A percentile compares a stretch with the other conserved stretches of the same genome.
These are phyloP conservation scores for Engystomops pustulosus DNA, from an alignment of 2,113 vertebrate species.

Conservation along the genomic window DNA sequence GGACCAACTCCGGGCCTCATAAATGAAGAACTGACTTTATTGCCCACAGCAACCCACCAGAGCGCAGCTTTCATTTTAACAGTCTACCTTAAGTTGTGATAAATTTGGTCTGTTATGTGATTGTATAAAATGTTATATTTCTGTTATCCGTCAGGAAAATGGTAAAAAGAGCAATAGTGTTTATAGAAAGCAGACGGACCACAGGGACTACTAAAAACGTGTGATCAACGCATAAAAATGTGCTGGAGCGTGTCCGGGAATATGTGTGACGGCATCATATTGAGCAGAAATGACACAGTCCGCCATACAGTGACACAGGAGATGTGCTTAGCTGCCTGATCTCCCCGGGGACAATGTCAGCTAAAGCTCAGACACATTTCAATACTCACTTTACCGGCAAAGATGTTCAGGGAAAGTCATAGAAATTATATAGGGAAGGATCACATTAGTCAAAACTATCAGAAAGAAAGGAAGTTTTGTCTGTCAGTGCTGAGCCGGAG, in stretches of 20 bases:
- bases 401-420: conserved; percentile 21
- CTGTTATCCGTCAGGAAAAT: no score
- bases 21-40: no score
- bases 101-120: neutral
- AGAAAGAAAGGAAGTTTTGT: no score
- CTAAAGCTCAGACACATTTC: neutral
- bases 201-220: neutral
- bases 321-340: conserved; percentile 13
- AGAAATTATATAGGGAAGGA: neutral
- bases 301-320: neutral
- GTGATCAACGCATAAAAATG: neutral
- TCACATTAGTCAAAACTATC: neutral
- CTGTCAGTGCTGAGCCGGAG: no score
- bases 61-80: neutral
- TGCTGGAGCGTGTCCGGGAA: neutral
- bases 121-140: no score
- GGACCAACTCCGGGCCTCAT: no score
- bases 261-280: neutral
- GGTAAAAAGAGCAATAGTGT: neutral
- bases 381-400: conserved; percentile 41
- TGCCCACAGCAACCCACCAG: neutral
- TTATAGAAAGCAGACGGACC: neutral
- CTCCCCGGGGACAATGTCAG: neutral
- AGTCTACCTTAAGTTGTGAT: neutral
- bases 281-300: neutral